Evolutionary conservation across 2,113 vertebrate genomes (phyloP), one percentile per base, ranked within the genome.

Genomic region (Leptobrachium leishanense): DNA sequence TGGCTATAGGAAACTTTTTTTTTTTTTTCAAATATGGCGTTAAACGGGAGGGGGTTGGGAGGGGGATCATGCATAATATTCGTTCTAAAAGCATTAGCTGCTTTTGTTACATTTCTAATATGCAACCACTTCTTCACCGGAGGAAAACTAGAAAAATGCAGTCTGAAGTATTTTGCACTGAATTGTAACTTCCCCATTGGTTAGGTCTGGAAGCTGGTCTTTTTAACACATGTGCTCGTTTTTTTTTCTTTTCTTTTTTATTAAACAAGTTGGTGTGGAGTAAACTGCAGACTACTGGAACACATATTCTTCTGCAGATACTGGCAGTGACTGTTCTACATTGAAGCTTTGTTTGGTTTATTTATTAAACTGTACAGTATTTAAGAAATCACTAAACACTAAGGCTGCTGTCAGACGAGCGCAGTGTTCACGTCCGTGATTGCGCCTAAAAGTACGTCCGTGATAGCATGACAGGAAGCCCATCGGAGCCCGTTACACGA

Each of bases 331-430:
- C 95, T 95, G 94, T 97, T 98, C 92, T 91, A 92, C 88, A 92
- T 90, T 93, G 92, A 95, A 91, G 91, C 93, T 94, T 94, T 94
- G 94, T 98, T 96, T 95, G 95, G 93, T 95, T 97, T 98, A 98
- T 98, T 98, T 99, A 99, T 98, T 98, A 93, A 95, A 93, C 92
- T 98, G 96, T 99, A 98, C 96, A 99, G 96, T 99, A 99, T 99
- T 98, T 98, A 98, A 99, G 96, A 92, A 92, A 92, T 92, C 94
- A 91, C 93, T 91, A 91, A 91, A 98, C 96, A 98, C 95, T 98
- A n/a, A n/a, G n/a, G n/a, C n/a, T n/a, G n/a, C n/a, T n/a, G n/a
- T n/a, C n/a, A n/a, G n/a, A n/a, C n/a, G n/a, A n/a, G n/a, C n/a
- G n/a, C n/a, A n/a, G n/a, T n/a, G n/a, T n/a, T n/a, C n/a, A n/a